Evolutionary conservation across 35 echinoderm and acorn worm species (phyloP), one percentile per base, ranked within the genome.

Genomic region (Amphiura filiformis): DNA sequence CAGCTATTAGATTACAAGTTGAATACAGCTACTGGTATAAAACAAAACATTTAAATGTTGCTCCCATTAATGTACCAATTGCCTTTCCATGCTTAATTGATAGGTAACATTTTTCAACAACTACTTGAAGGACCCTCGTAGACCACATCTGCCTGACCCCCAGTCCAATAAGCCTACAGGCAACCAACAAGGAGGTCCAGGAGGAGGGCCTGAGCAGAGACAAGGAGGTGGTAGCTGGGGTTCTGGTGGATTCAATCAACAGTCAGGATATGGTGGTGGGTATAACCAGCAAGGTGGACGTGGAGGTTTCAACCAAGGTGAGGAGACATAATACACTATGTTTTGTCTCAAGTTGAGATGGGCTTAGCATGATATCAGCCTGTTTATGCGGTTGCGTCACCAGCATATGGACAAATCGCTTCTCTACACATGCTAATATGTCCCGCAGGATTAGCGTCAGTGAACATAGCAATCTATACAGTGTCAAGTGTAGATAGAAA

Each of bases 91-190:
- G n/a, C n/a, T n/a, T n/a, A n/a, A n/a, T n/a, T n/a, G n/a, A 47
- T 9, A 99, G 96, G 96, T 99, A 34, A 82, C 88, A 18, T 99
- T 92, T 57, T 98, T 94, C 79, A 99, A 99, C 90, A 99, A 92
- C 88, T 99, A 94, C 84, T 75, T 99, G 36, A 84, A 86, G 32
- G 96, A 99, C 47, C 39, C 87, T 9, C 82, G 81, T 26, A 85
- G 96, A 79, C 96, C 93, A 23, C 87, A 90, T 47, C 87, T 91
- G 1, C 89, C 93, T 0, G 96, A 99, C 30, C 85, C 96, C 37
- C 80, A 79, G 30, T 34, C 86, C 31, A 52, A 77, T 22, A 89
- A 84, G 57, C 93, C 92, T 52, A 28, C 79, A 0, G 56, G 78
- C 0, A 77, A 81, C 4, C 93, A 82, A 44, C 85, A 80, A 80